Conservation (phyloP, 2,113 vertebrate genomes). For the Rhadina sibilatrix region DNA sequence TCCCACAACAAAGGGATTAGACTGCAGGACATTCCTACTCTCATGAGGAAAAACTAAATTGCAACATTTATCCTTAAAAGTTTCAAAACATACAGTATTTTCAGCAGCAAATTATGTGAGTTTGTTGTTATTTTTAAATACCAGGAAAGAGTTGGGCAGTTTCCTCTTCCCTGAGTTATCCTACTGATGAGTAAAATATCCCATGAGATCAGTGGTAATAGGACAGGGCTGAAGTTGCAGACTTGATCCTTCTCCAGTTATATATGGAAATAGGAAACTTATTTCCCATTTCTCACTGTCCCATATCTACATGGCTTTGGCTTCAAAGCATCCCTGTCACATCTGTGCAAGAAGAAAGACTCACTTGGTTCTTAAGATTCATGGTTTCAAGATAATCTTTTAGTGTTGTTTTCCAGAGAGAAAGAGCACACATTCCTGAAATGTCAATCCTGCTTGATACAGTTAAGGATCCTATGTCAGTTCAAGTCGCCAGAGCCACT, state of each 20-base stretch:
- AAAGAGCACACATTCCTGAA: not conserved
- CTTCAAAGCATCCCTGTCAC: not conserved
- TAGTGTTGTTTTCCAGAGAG: not conserved
- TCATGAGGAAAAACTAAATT: not conserved
- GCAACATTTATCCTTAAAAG: not conserved
- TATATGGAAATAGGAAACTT: not conserved
- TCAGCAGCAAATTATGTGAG: not conserved
- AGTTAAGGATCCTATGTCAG: not conserved
- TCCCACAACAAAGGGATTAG: not conserved
- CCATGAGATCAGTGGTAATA: accelerated
- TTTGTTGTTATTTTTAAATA: not conserved
- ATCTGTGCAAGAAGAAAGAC: not conserved
- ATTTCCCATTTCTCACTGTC: not conserved
- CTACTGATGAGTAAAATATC: not conserved
- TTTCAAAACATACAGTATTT: not conserved
- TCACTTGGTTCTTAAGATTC: not conserved
- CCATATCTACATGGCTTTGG: not conserved
- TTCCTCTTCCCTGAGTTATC: not conserved
- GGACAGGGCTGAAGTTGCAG: not conserved
- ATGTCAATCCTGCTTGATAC: not conserved
- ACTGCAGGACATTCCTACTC: not conserved
- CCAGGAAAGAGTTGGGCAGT: not conserved
- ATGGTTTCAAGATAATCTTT: not conserved
- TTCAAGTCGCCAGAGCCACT: not conserved
- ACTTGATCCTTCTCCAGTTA: not conserved